Conservation (phyloP, 2,888 invertebrate species). For the Campoplex capitator region DNA sequence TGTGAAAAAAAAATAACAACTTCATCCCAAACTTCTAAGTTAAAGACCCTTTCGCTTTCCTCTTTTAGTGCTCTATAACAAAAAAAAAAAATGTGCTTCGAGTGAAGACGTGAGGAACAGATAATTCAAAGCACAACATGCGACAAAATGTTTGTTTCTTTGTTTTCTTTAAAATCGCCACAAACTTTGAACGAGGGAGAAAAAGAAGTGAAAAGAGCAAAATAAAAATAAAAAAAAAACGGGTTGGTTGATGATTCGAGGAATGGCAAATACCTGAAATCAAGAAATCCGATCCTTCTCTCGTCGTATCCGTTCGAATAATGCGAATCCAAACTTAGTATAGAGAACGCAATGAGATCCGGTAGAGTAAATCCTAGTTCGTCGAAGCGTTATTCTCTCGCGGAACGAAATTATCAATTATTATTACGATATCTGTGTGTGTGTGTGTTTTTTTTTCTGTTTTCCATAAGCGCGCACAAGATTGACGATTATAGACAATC, state of each 20-base stretch:
- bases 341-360: constrained; percentile 46
- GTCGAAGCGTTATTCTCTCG: constrained; percentile 44
- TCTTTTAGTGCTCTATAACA: constrained; percentile 41
- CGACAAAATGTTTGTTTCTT: constrained; percentile 10
- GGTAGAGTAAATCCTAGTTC: constrained; percentile 58
- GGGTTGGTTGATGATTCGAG: constrained; percentile 44
- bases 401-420: constrained; percentile 10
- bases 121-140: constrained; percentile 57
- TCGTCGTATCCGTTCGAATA: constrained; percentile 53
- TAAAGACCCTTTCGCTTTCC: background rate
- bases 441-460: background rate
- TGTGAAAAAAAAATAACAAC: constrained; percentile 12
- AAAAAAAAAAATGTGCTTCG: constrained; percentile 37
- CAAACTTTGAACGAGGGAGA: background rate
- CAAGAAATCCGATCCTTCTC: constrained; percentile 64
- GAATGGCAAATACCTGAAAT: constrained; percentile 68
- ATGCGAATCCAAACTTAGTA: constrained; percentile 61
- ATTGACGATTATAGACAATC: constrained; percentile 55
- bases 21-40: constrained; percentile 17
- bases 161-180: background rate
- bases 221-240: background rate
- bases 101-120: constrained; percentile 35
- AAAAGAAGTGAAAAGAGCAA: constrained; percentile 14
- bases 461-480: constrained; percentile 48
- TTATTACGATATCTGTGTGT: constrained; percentile 1